A percentile compares a stretch with the other conserved stretches of the same genome.
phyloP scores from a whole-genome alignment of 37 sponge, comb jelly and placozoan species.

The Halichondria panicea region DNA sequence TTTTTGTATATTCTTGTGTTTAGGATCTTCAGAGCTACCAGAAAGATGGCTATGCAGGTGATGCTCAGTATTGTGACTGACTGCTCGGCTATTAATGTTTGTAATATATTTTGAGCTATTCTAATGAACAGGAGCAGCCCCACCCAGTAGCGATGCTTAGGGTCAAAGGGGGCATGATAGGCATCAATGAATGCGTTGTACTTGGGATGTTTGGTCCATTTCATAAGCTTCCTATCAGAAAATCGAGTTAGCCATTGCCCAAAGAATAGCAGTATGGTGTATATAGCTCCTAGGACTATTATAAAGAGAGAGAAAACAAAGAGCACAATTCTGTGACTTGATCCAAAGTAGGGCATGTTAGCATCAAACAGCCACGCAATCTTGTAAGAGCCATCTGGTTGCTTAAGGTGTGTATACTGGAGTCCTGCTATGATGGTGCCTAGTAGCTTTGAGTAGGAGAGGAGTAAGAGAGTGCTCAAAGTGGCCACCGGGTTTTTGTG shows the following conservation, averaged over 20 bases:
- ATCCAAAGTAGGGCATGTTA: not conserved
- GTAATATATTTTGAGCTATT: too few relatives aligned
- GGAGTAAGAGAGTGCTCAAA: constrained; percentile 20
- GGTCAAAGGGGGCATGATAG: constrained; percentile 11
- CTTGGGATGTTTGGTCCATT: not conserved
- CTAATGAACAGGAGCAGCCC: too few relatives aligned
- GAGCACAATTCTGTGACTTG: not conserved
- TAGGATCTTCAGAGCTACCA: too few relatives aligned
- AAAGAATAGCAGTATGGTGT: not conserved
- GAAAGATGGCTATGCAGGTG: too few relatives aligned
- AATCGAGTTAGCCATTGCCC: constrained; percentile 2
- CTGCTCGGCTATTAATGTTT: too few relatives aligned
- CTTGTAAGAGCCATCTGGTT: too few relatives aligned
- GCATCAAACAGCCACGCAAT: constrained; percentile 2
- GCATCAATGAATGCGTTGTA: constrained; percentile 3
- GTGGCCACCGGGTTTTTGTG: constrained; percentile 20
- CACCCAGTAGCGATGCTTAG: too few relatives aligned
- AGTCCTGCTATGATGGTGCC: constrained; percentile 3
- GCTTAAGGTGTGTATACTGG: too few relatives aligned
- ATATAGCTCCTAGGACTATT: not conserved
- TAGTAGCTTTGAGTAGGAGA: constrained; percentile 17
- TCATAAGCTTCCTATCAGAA: not conserved
- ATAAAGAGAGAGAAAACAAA: not conserved
- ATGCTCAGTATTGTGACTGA: too few relatives aligned
- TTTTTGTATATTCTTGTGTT: too few relatives aligned